Percentiles rank a stretch among this genome's conserved stretches.
phyloP scores from a whole-genome alignment of 2,113 vertebrate species.

The Xyliphius kryptos region DNA sequence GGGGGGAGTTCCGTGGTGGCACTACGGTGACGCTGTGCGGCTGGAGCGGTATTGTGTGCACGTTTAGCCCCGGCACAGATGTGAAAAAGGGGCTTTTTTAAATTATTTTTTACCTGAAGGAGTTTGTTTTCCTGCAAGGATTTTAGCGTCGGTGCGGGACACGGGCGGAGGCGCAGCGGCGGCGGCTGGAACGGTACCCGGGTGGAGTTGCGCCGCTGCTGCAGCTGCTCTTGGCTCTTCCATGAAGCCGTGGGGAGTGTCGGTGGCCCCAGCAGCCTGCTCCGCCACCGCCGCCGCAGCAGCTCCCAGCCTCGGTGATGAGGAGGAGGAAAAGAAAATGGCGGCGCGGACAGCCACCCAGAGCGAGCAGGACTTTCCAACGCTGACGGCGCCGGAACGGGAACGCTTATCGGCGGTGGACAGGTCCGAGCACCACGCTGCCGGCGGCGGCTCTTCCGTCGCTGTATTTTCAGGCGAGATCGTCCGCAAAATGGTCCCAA shows the following conservation, averaged over 20 bases:
- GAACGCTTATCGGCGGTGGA: constrained; percentile 76
- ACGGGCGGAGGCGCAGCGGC: constrained; percentile 52
- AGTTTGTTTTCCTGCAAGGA: too few relatives aligned
- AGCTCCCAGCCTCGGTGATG: constrained; percentile 70
- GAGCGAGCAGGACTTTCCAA: constrained; percentile 92
- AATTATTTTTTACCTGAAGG: too few relatives aligned
- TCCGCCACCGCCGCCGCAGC: constrained; percentile 54
- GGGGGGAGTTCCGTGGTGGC: too few relatives aligned
- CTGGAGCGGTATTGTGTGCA: too few relatives aligned
- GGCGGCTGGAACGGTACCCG: constrained; percentile 42
- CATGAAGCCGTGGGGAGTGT: constrained; percentile 97
- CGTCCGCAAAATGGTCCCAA: too few relatives aligned
- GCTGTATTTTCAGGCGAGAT: too few relatives aligned
- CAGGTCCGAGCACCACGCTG: too few relatives aligned
- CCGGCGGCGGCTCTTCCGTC: too few relatives aligned
- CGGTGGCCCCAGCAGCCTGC: constrained; percentile 70
- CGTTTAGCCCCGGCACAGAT: too few relatives aligned
- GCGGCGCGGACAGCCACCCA: constrained; percentile 94
- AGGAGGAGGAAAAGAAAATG: constrained; percentile 99
- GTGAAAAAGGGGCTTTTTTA: too few relatives aligned
- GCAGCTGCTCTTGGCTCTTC: constrained; percentile 65
- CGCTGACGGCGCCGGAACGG: constrained; percentile 84
- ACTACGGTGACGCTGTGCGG: too few relatives aligned
- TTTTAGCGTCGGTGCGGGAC: too few relatives aligned
- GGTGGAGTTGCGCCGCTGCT: constrained; percentile 57